Base-by-base conservation (phyloP, 2,797 vertebrate genomes). In the Ctenopoma kingsleyae region DNA sequence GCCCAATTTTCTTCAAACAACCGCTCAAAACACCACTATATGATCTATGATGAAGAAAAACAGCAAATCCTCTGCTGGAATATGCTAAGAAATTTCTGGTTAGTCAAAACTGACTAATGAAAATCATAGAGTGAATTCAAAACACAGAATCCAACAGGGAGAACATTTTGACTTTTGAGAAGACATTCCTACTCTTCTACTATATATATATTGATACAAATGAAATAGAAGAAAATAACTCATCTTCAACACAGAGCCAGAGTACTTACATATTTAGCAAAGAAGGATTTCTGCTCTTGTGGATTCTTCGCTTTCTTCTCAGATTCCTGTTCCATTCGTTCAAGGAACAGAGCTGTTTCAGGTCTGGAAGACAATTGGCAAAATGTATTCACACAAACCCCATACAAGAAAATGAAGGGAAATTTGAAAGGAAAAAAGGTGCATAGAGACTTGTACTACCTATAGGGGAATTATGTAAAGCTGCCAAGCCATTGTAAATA, bases 201-300 rank as follows among this genome's bases (percentile, higher is more conserved):
- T 1, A 47, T 16, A 15, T 43, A 59, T 1, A 47, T 40, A 47
- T 8, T 62, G 27, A 8, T 17, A 22, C 40, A 50, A 16, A 15
- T n/a, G 2, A 47, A 51, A 47, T 8, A 0, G 1, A 38, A 44
- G 16, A 5, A 17, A 41, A 51, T n/a, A 64, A 30, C 27, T 30
- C 4, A 27, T 27, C 47, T 47, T 47, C 30, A 51, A 54, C 15
- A 6, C 22, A 49, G 41, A 40, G 54, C 32, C 32, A 0, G 1
- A 49, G 8, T 58, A 95, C 96, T 96, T 90, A 98, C 97, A 8
- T 98, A 98, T 98, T 97, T 98, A 53, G 97, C 97, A 25, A 98
- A 97, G 85, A 98, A 98, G 22, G 96, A 97, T 71, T 97, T 98
- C 93, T 98, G 97, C 82, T 98, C 97, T 85, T 98, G 97, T 0